Evolutionary conservation across 2,797 vertebrate species (phyloP), one percentile per base, ranked within the genome.

Genomic region (Echeneis naucrates): DNA sequence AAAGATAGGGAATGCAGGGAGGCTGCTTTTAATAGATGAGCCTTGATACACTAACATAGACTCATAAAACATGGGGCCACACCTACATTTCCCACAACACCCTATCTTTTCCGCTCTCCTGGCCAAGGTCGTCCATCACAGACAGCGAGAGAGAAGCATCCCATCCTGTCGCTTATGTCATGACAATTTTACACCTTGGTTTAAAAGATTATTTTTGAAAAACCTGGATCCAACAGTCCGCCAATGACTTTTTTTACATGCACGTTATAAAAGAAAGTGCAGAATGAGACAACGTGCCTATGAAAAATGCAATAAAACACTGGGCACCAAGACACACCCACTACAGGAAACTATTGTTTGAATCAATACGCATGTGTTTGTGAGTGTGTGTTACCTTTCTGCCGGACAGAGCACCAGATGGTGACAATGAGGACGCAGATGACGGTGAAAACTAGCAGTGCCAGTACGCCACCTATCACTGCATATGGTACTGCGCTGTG

Each of bases 341-440:
- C 30, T 27, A 50, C 37, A 50, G 56, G 12, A 64, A 77, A 42
- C 32, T 23, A 71, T 27, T 52, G 50, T 65, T 72, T 58, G 19
- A 53, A 30, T 42, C 33, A 19, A 33, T 11, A 33, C 24, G 57
- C 40, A 55, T 33, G 33, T 45, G 59, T 32, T 10, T 21, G 38
- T 44, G 44, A 32, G 54, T 55, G 59, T 38, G 63, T 38, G 65
- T 95, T 89, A 97, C 96, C 96, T 95, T 97, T 97, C 92, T 97
- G 97, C 75, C 96, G 94, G 56, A 98, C 95, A 0, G 96, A 97
- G 92, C 96, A 97, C 96, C 97, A 98, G 83, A 98, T 95, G 94
- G 96, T 96, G 90, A 96, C 91, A 56, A 97, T 96, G 75, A 97
- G 95, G 72, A 96, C 95, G 10, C 96, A 97, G 86, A 98, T 97